A percentile compares a stretch with the other conserved stretches of the same genome.
Evolutionary conservation across 2,888 invertebrate species (phyloP).

Genomic region (Cephus nigrinus): DNA sequence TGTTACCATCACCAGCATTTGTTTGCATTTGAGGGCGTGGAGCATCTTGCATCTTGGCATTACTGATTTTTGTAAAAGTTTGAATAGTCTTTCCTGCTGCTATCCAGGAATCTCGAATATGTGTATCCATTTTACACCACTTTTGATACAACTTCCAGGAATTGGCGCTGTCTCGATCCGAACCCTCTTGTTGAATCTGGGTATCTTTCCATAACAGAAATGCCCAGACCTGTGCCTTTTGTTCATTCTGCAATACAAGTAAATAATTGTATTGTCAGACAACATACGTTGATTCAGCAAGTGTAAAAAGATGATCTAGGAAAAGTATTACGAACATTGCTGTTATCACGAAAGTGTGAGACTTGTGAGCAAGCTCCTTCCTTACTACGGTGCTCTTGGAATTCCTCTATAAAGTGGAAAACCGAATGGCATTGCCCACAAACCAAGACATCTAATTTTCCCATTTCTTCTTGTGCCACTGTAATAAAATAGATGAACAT

Average conservation of each 20-base stretch:
- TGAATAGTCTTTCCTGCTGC: constrained; percentile 83
- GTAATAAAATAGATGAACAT: constrained; percentile 38
- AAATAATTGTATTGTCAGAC: constrained; percentile 6
- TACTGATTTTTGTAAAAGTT: constrained; percentile 75
- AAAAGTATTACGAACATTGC: constrained; percentile 70
- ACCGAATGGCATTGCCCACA: constrained; percentile 87
- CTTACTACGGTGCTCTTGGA: constrained; percentile 77
- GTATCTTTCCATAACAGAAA: constrained; percentile 84
- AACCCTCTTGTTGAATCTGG: constrained; percentile 66
- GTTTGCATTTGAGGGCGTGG: constrained; percentile 36
- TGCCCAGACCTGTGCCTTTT: constrained; percentile 87
- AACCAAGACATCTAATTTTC: constrained; percentile 80
- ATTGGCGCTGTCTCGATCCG: constrained; percentile 70
- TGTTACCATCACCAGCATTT: constrained; percentile 41
- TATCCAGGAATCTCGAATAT: constrained; percentile 82
- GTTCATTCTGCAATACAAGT: constrained; percentile 71
- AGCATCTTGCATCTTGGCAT: constrained; percentile 75
- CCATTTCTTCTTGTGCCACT: constrained; percentile 84
- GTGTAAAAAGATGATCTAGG: constrained; percentile 8
- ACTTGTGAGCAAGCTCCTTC: constrained; percentile 72
- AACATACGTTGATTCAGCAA: constrained; percentile 7
- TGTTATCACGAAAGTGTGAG: constrained; percentile 72
- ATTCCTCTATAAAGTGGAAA: constrained; percentile 83
- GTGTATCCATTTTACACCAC: constrained; percentile 84
- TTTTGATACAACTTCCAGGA: constrained; percentile 87